Evolutionary conservation across 35 echinoderm and acorn worm genomes (phyloP).

Genomic region (Hemicentrotus pulcherrimus): DNA sequence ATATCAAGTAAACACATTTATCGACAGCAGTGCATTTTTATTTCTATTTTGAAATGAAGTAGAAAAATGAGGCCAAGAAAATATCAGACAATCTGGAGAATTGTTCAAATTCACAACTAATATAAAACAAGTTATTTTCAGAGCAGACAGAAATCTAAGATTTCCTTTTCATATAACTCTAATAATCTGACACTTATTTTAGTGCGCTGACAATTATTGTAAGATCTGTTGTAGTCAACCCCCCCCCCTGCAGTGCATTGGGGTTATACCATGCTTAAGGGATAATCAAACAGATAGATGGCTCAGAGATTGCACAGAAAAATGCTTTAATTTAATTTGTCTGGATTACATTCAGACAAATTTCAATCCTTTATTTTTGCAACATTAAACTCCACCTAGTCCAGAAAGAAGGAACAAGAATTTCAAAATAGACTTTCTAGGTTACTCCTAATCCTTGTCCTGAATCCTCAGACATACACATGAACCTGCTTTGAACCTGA

Average conservation of each 20-base stretch:
- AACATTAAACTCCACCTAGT: not conserved
- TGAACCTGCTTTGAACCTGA: not conserved
- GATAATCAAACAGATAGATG: not conserved
- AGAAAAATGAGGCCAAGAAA: too few relatives aligned
- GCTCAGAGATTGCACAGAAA: not conserved
- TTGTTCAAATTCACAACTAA: too few relatives aligned
- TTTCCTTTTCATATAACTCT: not conserved
- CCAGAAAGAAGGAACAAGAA: constrained; percentile 7
- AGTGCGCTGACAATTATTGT: not conserved
- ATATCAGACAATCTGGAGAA: too few relatives aligned
- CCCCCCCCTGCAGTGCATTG: not conserved
- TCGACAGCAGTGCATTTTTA: too few relatives aligned
- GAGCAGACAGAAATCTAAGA: not conserved
- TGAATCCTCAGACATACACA: not conserved
- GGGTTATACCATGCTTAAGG: not conserved
- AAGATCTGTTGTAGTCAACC: not conserved
- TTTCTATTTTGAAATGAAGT: too few relatives aligned
- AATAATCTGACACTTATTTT: not conserved
- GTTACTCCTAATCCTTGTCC: constrained; percentile 7
- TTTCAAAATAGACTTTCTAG: constrained; percentile 6
- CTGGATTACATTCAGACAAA: not conserved
- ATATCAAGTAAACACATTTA: too few relatives aligned
- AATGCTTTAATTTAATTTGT: not conserved
- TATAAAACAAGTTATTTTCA: not conserved
- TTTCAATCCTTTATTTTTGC: not conserved